Conservation (phyloP, 1,140 invertebrate species). For the Lordiphosa collinella region DNA sequence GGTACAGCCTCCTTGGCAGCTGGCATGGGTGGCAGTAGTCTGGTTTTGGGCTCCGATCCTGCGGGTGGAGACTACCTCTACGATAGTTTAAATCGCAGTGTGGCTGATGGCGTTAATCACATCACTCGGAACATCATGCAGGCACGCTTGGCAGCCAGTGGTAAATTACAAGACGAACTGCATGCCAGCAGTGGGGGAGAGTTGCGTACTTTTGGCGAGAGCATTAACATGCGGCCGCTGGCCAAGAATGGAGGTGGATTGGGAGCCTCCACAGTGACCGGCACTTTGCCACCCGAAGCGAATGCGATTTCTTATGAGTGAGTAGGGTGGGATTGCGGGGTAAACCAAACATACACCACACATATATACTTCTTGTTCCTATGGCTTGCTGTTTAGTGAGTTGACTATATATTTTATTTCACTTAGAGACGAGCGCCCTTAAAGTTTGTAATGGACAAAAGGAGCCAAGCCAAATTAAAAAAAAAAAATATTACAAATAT, state of each 20-base stretch:
- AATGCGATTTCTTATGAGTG: conserved; percentile 73
- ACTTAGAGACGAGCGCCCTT: conserved; percentile 61
- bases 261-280: conserved; percentile 33
- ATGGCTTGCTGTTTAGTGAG: conserved; percentile 75
- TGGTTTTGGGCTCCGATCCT: conserved; percentile 46
- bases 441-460: conserved; percentile 77
- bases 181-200: conserved; percentile 72
- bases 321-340: conserved; percentile 40
- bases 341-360: conserved; percentile 9
- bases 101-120: conserved; percentile 83
- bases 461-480: conserved; percentile 43
- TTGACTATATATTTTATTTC: conserved; percentile 40
- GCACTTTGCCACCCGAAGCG: conserved; percentile 59
- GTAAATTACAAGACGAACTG: conserved; percentile 52
- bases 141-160: conserved; percentile 69
- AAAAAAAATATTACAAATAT: conserved; percentile 16
- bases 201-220: conserved; percentile 83
- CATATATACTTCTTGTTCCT: conserved; percentile 51
- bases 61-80: conserved; percentile 80
- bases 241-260: conserved; percentile 74
- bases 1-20: conserved; percentile 26
- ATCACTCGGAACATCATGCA: conserved; percentile 81
- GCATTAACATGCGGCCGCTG: conserved; percentile 88
- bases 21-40: conserved; percentile 53
- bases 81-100: conserved; percentile 83